Evolutionary conservation across 2,888 invertebrate genomes (phyloP).

Genomic region (Melanostoma mellinum): DNA sequence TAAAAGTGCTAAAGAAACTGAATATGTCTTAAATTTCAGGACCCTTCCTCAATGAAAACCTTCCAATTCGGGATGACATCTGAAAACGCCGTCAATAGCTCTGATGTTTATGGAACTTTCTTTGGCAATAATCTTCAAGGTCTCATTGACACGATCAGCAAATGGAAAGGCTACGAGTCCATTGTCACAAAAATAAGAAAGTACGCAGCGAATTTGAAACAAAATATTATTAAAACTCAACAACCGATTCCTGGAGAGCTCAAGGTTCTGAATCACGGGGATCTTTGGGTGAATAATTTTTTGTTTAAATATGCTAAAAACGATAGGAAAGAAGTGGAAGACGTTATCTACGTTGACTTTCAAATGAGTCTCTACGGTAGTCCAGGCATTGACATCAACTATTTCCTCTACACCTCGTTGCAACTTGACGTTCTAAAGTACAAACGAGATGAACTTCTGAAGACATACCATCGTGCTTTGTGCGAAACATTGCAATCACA

Average conservation of each 20-base stretch:
- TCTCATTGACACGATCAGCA: constrained; percentile 77
- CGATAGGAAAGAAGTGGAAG: constrained; percentile 6
- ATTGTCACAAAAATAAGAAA: constrained; percentile 78
- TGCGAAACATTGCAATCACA: constrained; percentile 73
- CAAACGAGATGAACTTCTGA: constrained; percentile 75
- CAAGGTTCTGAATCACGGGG: constrained; percentile 83
- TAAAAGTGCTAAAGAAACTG: not conserved
- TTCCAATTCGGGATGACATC: constrained; percentile 76
- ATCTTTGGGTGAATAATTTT: constrained; percentile 83
- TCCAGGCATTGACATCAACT: constrained; percentile 79
- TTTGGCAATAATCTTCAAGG: constrained; percentile 74
- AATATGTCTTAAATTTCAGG: constrained; percentile 58
- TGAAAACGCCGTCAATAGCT: constrained; percentile 68
- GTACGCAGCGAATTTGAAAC: constrained; percentile 74
- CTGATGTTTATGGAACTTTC: constrained; percentile 51
- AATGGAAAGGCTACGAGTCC: constrained; percentile 82
- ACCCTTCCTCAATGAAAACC: constrained; percentile 73
- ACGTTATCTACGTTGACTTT: constrained; percentile 78
- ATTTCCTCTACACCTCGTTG: constrained; percentile 79
- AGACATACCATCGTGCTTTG: constrained; percentile 75
- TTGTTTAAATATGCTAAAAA: constrained; percentile 81
- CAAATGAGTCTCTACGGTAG: constrained; percentile 78
- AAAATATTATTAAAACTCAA: constrained; percentile 75
- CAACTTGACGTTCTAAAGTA: constrained; percentile 76
- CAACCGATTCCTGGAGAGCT: constrained; percentile 75